phyloP scores from a whole-genome alignment of 2,113 vertebrate species.

The Strix aluco region DNA sequence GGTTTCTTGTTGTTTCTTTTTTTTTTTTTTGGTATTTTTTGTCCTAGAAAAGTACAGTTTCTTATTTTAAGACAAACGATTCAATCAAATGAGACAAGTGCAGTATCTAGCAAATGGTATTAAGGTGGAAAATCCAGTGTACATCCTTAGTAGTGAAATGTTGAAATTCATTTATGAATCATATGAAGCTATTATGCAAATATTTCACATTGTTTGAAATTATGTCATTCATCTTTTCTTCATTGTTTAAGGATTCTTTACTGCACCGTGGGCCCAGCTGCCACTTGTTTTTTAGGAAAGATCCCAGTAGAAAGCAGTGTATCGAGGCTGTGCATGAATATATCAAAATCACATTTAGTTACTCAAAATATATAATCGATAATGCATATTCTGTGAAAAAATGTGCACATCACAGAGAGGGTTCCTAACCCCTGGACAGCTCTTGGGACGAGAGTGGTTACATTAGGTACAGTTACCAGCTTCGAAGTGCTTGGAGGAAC shows the following conservation, averaged over 20 bases:
- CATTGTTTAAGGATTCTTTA: not conserved
- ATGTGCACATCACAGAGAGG: not conserved
- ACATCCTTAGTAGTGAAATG: not conserved
- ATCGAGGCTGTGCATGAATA: fast-evolving
- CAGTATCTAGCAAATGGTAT: not conserved
- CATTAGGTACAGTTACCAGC: not conserved
- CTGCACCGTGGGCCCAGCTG: fast-evolving
- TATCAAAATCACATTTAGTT: not conserved
- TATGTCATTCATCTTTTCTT: not conserved
- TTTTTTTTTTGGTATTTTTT: not conserved
- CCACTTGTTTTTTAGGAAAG: not conserved
- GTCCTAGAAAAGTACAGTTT: not conserved
- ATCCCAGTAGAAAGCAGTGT: not conserved
- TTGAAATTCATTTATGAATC: not conserved
- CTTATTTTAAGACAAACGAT: not conserved
- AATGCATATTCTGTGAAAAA: not conserved
- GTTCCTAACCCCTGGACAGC: not conserved
- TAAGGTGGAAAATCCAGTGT: not conserved
- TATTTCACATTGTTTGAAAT: not conserved
- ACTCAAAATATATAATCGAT: not conserved
- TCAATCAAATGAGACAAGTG: not conserved
- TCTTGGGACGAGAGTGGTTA: not conserved
- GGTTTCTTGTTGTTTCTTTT: not conserved
- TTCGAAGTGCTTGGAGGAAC: fast-evolving
- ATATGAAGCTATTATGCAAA: not conserved